phyloP scores from a whole-genome alignment of 2,797 vertebrate genomes.

The Allochrocebus solatus region DNA sequence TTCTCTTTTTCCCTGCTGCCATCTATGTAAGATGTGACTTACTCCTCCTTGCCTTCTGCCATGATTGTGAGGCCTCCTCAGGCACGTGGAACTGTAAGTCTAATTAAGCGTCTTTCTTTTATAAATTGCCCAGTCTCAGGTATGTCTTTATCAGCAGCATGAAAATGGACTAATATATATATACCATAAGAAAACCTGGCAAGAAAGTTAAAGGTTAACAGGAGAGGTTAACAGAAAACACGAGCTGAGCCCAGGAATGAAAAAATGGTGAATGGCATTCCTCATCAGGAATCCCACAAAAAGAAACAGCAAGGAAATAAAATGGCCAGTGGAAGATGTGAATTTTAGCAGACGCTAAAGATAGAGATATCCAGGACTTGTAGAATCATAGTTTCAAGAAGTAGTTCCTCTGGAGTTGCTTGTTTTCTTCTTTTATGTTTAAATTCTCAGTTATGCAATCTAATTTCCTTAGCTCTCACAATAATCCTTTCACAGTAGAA shows the following conservation, averaged over 20 bases:
- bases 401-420: not conserved
- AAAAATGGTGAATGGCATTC: not conserved
- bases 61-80: not conserved
- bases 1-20: not conserved
- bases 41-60: not conserved
- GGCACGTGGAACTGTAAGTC: not conserved
- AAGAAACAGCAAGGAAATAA: not conserved
- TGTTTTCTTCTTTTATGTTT: not conserved
- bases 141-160: not conserved
- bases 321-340: not conserved
- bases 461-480: conserved; percentile 3
- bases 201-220: not conserved
- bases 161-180: not conserved
- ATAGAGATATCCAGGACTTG: not conserved
- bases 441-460: not conserved
- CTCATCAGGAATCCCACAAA: not conserved
- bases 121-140: not conserved
- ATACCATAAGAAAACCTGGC: not conserved
- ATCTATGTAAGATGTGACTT: not conserved
- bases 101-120: not conserved
- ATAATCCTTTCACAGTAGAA: not conserved
- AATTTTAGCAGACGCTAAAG: not conserved
- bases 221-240: not conserved
- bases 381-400: not conserved
- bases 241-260: not conserved